Base-by-base conservation (phyloP, 2,888 invertebrate genomes). In the Chloroclystis v-ata region DNA sequence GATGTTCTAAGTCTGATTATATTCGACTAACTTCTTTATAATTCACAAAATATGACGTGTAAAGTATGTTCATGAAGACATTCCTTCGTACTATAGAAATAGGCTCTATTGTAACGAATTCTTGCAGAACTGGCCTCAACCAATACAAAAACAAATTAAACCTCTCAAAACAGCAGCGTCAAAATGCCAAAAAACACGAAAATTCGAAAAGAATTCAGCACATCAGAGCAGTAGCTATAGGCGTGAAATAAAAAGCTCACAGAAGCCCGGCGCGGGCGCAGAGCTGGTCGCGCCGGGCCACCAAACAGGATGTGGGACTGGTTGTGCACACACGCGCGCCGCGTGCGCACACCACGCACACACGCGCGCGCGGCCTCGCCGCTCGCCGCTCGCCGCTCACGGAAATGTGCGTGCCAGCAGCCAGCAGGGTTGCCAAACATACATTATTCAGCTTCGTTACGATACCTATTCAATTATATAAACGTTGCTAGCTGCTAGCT, bases 231-330 rank as follows among this genome's bases (percentile, higher is more conserved):
- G 65, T 63, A 67, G 73, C 72, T 67, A 61, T 56, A 74, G 73
- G 78, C 78, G 82, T 75, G 73, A 82, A 85, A 82, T 85, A 86
- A 87, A 86, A 87, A 87, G 86, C 85, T 85, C 76, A 71, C 72
- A 76, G 77, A 73, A 75, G 78, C 74, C 72, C 69, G 67, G 61
- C 52, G 52, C 76, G 75, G 78, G n/a, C 16, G n/a, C n/a, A 78
- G n/a, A n/a, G 84, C 77, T 78, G 81, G 66, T 60, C 46, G 73
- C 78, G 77, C 64, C 77, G 78, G 74, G 75, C 78, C 78, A 75
- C 78, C 81, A 83, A 87, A 87, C 87, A 87, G 87, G 87, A 87
- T 87, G 87, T 87, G 80, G 74, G 86, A 87, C 87, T 87, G 87
- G 87, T 87, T 83, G 77, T 78, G 72, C 82, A 76, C 81, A 73